Evolutionary conservation across 2,113 vertebrate species (phyloP), one percentile per base, ranked within the genome.

Genomic region (Bos indicus): DNA sequence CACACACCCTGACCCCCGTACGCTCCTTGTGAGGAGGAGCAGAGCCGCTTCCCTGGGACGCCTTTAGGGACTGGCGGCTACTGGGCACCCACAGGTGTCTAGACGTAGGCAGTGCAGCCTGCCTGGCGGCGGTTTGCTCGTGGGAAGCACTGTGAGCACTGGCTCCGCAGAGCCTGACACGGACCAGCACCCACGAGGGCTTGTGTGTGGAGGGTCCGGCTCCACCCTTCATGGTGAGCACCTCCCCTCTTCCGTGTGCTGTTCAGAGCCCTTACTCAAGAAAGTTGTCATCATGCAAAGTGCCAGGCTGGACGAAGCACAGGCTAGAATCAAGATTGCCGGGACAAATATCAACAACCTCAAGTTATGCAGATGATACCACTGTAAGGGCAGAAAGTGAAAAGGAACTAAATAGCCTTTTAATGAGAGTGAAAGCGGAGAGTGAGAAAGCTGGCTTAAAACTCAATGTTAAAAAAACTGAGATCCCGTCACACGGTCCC

Each of bases 141-240:
- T 78, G 62, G 62, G 17, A 21, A 11, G 6, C 2, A 0, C 33
- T 14, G 1, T 26, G 84, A 57, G 52, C 10, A 0, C 19, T 5
- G 8, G 30, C 1, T 40, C 30, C 19, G 0, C 12, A 10, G 51
- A 23, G 13, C 48, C 19, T 9, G 36, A 5, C 2, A 11, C 6
- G 60, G 80, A 16, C 91, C 10, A 11, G 26, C 28, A 3, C 0
- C 43, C 16, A 0, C 28, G 2, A 12, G 71, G 51, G 40, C 10
- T 25, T 46, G 48, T 2, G 0, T 11, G 36, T 15, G 1, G 14
- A 40, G 57, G 7, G 33, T n/a, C 10, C 23, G 1, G 14, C 59
- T 5, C 25, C 51, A 19, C 62, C 6, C 56, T 1, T 11, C 12
- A 1, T 2, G n/a, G 21, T 4, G 28, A 10, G 17, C 51, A 19